Conservation (phyloP, 2,797 vertebrate genomes). For the Typhlichthys subterraneus region DNA sequence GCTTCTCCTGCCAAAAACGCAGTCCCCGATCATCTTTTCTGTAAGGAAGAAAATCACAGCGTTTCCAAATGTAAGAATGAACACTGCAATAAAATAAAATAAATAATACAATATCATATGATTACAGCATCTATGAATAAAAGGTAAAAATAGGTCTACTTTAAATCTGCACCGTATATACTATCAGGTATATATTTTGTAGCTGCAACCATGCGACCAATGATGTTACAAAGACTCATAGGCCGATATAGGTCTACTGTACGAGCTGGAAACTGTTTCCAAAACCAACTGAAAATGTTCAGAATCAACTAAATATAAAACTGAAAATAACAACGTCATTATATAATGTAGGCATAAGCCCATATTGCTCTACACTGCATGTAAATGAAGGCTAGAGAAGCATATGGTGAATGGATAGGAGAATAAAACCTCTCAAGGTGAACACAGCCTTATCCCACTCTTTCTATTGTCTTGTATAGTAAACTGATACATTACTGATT, state of each 20-base stretch:
- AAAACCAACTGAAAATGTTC: too few relatives aligned
- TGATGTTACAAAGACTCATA: too few relatives aligned
- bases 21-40: slow-evolving; percentile 83
- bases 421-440: slow-evolving; percentile 59
- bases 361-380: too few relatives aligned
- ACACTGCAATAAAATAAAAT: background rate
- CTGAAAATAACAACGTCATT: too few relatives aligned
- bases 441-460: slow-evolving; percentile 53
- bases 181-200: background rate
- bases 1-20: slow-evolving; percentile 71
- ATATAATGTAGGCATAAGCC: too few relatives aligned
- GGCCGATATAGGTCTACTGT: too few relatives aligned
- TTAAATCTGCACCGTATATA: background rate
- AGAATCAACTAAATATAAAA: too few relatives aligned
- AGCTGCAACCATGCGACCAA: background rate
- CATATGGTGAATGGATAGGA: slow-evolving; percentile 27
- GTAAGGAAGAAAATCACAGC: slow-evolving; percentile 48
- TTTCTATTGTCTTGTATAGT: slow-evolving; percentile 54
- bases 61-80: slow-evolving; percentile 9
- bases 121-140: background rate
- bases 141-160: background rate
- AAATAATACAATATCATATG: too few relatives aligned
- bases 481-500: slow-evolving; percentile 38
- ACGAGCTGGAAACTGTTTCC: too few relatives aligned
- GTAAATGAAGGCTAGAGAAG: slow-evolving; percentile 10